Conservation (phyloP, 1,140 invertebrate genomes). For the Homarus americanus region DNA sequence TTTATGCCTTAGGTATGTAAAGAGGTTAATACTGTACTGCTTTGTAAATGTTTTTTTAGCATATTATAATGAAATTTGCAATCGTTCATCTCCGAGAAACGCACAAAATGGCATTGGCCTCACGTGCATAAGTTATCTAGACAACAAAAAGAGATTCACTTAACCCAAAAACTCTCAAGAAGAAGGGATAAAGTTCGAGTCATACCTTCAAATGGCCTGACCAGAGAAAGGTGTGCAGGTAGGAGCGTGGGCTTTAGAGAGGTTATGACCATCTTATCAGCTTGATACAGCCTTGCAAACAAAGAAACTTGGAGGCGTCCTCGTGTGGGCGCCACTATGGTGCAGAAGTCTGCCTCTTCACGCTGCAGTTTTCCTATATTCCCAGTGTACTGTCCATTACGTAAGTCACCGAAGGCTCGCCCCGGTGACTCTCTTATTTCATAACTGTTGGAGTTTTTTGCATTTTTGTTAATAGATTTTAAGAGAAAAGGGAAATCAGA, state of each 20-base stretch:
- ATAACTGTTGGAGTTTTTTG: neutral
- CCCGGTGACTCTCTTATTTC: neutral
- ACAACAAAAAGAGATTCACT: no score
- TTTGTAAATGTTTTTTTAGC: no score
- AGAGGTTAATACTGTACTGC: no score
- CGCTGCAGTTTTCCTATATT: slow-evolving; percentile 7
- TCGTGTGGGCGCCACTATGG: neutral
- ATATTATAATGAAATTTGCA: no score
- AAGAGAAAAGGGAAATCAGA: neutral
- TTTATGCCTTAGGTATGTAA: no score
- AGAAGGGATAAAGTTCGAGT: no score
- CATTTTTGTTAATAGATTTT: neutral
- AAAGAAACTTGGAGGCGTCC: neutral
- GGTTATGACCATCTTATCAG: neutral
- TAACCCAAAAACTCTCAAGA: no score
- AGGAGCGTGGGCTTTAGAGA: slow-evolving; percentile 13
- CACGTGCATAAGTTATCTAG: no score
- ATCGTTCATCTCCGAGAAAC: no score
- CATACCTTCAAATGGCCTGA: slow-evolving; percentile 12
- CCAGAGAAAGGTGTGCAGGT: neutral
- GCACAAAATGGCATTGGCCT: no score
- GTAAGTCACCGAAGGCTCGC: neutral
- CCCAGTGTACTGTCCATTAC: neutral
- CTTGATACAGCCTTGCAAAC: neutral
- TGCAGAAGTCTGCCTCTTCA: slow-evolving; percentile 12